Evolutionary conservation across 23 tunicate genomes (phyloP).

Genomic region (Oikopleura albicans): DNA sequence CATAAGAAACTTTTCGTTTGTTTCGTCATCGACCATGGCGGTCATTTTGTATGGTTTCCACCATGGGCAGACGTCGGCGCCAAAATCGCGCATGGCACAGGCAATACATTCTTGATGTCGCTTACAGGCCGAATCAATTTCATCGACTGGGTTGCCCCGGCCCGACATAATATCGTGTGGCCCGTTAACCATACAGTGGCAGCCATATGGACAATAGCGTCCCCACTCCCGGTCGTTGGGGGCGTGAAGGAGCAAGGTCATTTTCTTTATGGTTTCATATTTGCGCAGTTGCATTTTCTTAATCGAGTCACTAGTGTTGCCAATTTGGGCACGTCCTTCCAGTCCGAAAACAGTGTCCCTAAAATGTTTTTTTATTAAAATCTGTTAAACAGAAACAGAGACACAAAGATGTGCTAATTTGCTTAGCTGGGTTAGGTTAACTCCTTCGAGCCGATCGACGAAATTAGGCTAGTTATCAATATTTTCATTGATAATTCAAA

Average conservation of each 20-base stretch:
- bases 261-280: neutral
- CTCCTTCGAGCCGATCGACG: too few species aligned
- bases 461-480: too few species aligned
- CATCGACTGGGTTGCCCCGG: neutral
- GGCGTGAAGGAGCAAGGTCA: neutral
- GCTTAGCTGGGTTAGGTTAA: too few species aligned
- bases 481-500: too few species aligned
- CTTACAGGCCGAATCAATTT: conserved; percentile 9
- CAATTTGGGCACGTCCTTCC: neutral
- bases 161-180: neutral
- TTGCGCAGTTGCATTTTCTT: neutral
- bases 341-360: neutral
- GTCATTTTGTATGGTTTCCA: conserved; percentile 9
- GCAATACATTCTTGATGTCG: neutral
- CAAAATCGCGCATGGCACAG: neutral
- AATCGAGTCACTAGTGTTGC: neutral
- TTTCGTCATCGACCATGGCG: neutral
- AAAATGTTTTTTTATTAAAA: too few species aligned
- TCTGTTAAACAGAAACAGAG: too few species aligned
- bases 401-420: too few species aligned
- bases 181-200: conserved; percentile 8
- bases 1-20: neutral
- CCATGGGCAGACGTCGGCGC: conserved; percentile 12
- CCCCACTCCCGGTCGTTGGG: neutral
- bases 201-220: neutral